Evolutionary conservation across 1,140 invertebrate genomes (phyloP).

Genomic region (Tetramorium alpestre): DNA sequence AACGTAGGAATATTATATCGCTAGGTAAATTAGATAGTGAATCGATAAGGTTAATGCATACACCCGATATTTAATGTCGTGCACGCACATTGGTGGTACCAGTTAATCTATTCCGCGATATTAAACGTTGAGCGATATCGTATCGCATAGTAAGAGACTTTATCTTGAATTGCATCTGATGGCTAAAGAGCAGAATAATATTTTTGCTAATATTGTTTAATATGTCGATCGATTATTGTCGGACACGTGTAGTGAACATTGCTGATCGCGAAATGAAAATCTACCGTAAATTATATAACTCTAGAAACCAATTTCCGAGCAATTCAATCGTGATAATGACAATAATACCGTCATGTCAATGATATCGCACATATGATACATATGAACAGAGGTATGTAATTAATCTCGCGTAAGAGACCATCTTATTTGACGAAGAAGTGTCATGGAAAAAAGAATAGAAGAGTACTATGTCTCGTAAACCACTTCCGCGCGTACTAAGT

Average conservation of each 20-base stretch:
- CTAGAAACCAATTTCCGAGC: not conserved
- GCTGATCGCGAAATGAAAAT: not conserved
- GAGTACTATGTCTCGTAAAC: not conserved
- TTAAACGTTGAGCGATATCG: slow-evolving; percentile 16
- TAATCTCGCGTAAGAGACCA: not conserved
- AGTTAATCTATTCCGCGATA: slow-evolving; percentile 42
- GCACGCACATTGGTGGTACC: not conserved
- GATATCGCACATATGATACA: not conserved
- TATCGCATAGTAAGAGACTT: slow-evolving; percentile 32
- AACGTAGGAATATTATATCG: slow-evolving; percentile 3
- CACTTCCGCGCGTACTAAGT: slow-evolving; percentile 20
- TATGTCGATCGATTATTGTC: not conserved
- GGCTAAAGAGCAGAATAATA: slow-evolving; percentile 18
- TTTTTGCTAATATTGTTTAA: slow-evolving; percentile 13
- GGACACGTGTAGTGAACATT: not conserved
- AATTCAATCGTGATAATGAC: not conserved
- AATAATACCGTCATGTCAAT: not conserved
- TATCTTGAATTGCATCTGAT: slow-evolving; percentile 5
- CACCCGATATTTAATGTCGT: slow-evolving; percentile 27
- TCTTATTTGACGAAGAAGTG: not conserved
- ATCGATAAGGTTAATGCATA: slow-evolving; percentile 45
- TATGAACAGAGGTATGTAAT: not conserved
- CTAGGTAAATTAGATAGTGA: slow-evolving; percentile 40
- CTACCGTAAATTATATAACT: not conserved
- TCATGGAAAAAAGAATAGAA: not conserved